Base-by-base conservation (phyloP, 2,113 vertebrate species). In the Mus pahari region DNA sequence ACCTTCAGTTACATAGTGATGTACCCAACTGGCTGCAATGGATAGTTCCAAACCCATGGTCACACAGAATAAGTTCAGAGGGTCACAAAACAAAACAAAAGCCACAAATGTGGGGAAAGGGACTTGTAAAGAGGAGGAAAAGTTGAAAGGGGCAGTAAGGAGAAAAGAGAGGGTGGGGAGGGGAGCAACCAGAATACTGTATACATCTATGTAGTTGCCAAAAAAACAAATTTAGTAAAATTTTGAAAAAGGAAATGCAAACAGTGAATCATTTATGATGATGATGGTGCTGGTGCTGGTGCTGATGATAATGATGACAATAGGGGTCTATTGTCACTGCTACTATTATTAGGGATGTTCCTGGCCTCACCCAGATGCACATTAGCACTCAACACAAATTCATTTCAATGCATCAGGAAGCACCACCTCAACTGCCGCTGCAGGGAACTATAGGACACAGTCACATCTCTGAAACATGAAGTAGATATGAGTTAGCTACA, bases 351-450 rank as follows among this genome's bases (percentile, higher is more conserved):
- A 86, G 66, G 89, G n/a, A 92, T 79, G 45, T 26, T 1, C 91
- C 45, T 73, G 74, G 45, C 39, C 58, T 71, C 45, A 71, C 58
- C 39, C 74, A 93, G 16, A 79, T 31, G 36, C 78, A 75, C 70
- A 36, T 45, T 87, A 94, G 58, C 73, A 75, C 48, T 58, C 92
- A 81, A 7, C 31, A 39, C 39, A 86, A 48, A 60, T 88, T 90
- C 95, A 95, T 96, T 94, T 94, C 92, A 97, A 26, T 55, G 68
- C 75, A 81, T 95, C 89, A 42, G 97, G 98, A 96, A 0, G 55
- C 95, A 92, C 94, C 90, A 91, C 97, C 97, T 97, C 90, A 77
- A 22, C 95, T 98, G 91, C 98, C 97, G 96, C 90, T 89, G 89
- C 89, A 87, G 86, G 79, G 86, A 98, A 98, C 98, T 96, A 95